These are phyloP conservation scores for Platysteira castanea DNA, from an alignment of 2,113 vertebrate species.

Conservation along the genomic window DNA sequence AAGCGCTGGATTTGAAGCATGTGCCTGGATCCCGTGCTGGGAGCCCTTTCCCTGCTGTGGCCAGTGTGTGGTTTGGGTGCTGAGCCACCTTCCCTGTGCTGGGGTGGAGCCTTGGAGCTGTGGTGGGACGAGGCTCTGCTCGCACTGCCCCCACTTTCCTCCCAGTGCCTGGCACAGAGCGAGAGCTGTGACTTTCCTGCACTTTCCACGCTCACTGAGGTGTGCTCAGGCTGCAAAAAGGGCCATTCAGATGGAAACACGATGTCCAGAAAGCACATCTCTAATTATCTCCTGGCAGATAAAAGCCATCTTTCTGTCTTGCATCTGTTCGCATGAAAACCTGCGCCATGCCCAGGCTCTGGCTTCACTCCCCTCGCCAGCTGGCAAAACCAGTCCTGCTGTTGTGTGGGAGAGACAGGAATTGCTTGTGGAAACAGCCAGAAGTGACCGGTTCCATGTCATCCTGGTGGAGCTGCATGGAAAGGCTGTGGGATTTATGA, in stretches of 20 bases:
- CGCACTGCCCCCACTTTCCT: rapidly evolving
- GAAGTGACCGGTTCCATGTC: neutral
- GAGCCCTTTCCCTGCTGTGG: neutral
- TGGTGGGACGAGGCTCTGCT: rapidly evolving
- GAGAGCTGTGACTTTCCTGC: neutral
- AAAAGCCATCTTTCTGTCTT: neutral
- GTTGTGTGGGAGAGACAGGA: neutral
- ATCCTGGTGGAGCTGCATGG: neutral
- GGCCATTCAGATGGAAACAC: neutral
- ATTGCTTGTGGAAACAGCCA: neutral
- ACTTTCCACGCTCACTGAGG: neutral
- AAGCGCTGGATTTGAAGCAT: neutral
- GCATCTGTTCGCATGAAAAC: neutral
- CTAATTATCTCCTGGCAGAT: slow-evolving; percentile 28
- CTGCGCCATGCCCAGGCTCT: neutral
- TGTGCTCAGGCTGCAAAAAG: neutral
- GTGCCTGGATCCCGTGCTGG: neutral
- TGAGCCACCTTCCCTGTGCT: neutral
- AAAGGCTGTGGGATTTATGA: neutral
- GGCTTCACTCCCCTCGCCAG: neutral
- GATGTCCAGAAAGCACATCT: neutral
- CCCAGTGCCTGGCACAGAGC: neutral
- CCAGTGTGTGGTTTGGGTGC: rapidly evolving
- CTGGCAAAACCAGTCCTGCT: neutral
- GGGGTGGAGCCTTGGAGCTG: neutral